Percentiles rank a stretch among this genome's conserved stretches.
phyloP scores from a whole-genome alignment of 2,797 vertebrate genomes.

The Falco peregrinus region DNA sequence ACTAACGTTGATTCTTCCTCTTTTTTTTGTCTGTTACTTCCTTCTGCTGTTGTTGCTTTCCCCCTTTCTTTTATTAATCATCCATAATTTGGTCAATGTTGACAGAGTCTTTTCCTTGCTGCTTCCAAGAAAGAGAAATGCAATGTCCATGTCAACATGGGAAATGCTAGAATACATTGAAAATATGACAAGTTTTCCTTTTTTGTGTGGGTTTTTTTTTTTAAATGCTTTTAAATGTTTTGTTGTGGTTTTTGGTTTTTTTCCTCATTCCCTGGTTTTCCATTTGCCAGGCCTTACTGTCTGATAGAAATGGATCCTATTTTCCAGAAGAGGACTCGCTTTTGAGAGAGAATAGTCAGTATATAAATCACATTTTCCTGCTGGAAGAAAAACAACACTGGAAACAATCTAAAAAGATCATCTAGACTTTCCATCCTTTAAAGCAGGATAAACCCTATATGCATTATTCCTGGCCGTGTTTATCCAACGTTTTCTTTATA shows the following conservation, averaged over 20 bases:
- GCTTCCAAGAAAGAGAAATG: not conserved
- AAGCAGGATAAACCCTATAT: not conserved
- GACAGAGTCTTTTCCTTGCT: not conserved
- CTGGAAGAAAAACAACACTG: not conserved
- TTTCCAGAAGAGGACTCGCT: not conserved
- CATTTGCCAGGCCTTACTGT: not conserved
- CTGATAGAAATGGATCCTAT: not conserved
- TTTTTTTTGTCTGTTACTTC: not conserved
- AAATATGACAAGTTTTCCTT: not conserved
- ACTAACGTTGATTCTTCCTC: not conserved
- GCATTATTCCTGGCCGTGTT: not conserved
- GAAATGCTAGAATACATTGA: not conserved
- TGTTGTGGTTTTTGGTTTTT: not conserved
- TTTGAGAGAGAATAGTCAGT: not conserved
- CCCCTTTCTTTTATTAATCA: not conserved
- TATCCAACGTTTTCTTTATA: not conserved
- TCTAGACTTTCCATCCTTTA: not conserved
- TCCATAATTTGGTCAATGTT: not conserved
- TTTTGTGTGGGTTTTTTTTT: not conserved
- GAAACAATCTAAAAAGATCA: not conserved
- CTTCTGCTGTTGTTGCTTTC: not conserved
- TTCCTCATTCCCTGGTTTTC: not conserved
- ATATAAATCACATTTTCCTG: not conserved
- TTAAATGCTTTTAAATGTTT: not conserved
- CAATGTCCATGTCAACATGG: not conserved